Base-by-base conservation (phyloP, 2,113 vertebrate species). In the Clupea harengus region DNA sequence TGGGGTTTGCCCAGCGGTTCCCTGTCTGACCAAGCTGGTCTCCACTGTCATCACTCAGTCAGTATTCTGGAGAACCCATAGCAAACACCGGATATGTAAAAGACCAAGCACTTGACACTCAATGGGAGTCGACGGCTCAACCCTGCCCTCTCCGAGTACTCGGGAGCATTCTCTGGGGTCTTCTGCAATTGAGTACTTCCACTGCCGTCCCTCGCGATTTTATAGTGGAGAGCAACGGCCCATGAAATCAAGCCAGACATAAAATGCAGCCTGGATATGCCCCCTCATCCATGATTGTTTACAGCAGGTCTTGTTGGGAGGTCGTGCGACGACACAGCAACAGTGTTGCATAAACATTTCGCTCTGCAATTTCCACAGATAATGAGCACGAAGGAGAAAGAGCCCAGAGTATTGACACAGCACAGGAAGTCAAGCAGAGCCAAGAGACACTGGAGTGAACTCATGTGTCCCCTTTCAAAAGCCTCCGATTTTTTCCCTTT, bases 251-350 rank as follows among this genome's bases (percentile, higher is more conserved):
- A 67, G 82, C 80, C 78, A 82, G 45, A 57, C 82, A 75, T 72
- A 28, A 28, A 82, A 45, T 46, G 78, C 52, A n/a, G 54, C 67
- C 10, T 75, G 25, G 67, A 64, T n/a, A 75, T 85, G 47, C 39
- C 20, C 49, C 20, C 81, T 60, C 52, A 64, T 83, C 39, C 75
- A 78, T 75, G 54, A 72, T 54, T 81, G 72, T 86, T 88, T 84
- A 49, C 32, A 83, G 1, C n/a, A 60, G 52, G 80, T 11, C 5
- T 22, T 47, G 64, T 81, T 57, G 52, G 49, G 49, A 52, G 7
- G 81, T 32, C 81, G 83, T 54, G 45, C 28, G 72, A 86, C 83
- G 87, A 72, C 75, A 84, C 60, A 44, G 85, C 60, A 44, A 39
- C 32, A 22, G 1, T 52, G 64, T 50, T 50, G 45, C 49, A 49